These are phyloP conservation scores for Turritopsis rubra DNA, from an alignment of 30 jellyfish, hydroid and myxozoan genomes.

Conservation along the genomic window DNA sequence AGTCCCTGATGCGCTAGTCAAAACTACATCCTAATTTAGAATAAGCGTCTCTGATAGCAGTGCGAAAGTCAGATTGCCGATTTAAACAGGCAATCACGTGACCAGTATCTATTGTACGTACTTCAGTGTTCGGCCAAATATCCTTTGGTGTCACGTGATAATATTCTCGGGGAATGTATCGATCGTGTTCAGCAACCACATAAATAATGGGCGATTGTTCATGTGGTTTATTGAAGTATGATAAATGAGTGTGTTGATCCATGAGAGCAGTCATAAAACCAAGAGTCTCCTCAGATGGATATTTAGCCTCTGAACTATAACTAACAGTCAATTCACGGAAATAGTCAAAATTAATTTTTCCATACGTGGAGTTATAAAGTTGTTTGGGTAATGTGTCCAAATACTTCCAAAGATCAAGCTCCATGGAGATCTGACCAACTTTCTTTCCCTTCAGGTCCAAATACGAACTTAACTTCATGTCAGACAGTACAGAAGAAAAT, in stretches of 20 bases:
- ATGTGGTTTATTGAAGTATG: slow-evolving; percentile 57
- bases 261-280: slow-evolving; percentile 63
- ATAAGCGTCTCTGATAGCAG: slow-evolving; percentile 77
- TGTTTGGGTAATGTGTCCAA: slow-evolving; percentile 39
- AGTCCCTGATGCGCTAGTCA: neutral
- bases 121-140: slow-evolving; percentile 53
- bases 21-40: neutral
- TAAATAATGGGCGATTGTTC: slow-evolving; percentile 45
- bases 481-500: neutral
- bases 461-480: neutral
- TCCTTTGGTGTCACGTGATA: slow-evolving; percentile 61
- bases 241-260: slow-evolving; percentile 72
- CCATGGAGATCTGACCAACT: slow-evolving; percentile 47
- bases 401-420: slow-evolving; percentile 39
- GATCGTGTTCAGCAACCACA: slow-evolving; percentile 77
- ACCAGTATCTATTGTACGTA: slow-evolving; percentile 79
- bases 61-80: slow-evolving; percentile 61
- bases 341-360: slow-evolving; percentile 47
- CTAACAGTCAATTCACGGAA: slow-evolving; percentile 34
- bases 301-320: slow-evolving; percentile 15
- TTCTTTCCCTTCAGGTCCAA: slow-evolving; percentile 13
- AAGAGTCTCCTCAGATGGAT: slow-evolving; percentile 43
- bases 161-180: slow-evolving; percentile 57
- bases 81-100: slow-evolving; percentile 71
- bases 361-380: slow-evolving; percentile 35